A percentile compares a stretch with the other conserved stretches of the same genome.
phyloP scores from a whole-genome alignment of 2,113 vertebrate species.

The Condylura cristata region DNA sequence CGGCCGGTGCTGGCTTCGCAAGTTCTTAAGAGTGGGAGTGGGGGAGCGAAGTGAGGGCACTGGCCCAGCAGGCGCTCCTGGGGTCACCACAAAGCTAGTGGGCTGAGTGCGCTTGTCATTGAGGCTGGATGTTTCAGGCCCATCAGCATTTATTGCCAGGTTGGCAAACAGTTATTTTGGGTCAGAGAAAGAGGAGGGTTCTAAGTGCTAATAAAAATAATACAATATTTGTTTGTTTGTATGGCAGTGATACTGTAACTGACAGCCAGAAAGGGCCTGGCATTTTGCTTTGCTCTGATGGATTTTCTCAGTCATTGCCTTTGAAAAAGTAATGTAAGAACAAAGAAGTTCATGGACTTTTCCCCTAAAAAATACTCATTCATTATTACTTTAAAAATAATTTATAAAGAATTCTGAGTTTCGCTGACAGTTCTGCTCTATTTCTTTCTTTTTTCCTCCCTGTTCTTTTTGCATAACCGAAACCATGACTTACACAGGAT shows the following conservation, averaged over 20 bases:
- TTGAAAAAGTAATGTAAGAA: not conserved
- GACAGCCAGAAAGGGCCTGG: not conserved
- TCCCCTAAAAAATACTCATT: not conserved
- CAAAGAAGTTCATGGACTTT: not conserved
- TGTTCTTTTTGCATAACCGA: conserved; percentile 47
- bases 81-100: not conserved
- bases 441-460: conserved; percentile 50
- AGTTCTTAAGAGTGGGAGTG: too few relatives aligned
- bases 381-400: conserved; percentile 23
- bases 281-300: not conserved
- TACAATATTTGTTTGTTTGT: not conserved
- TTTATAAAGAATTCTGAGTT: not conserved
- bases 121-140: not conserved
- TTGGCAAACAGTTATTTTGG: not conserved
- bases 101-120: not conserved
- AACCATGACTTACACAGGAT: conserved; percentile 44
- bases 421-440: not conserved
- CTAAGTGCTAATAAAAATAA: not conserved
- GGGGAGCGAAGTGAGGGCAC: not conserved
- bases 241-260: not conserved
- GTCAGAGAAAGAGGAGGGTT: not conserved
- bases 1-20: rapidly evolving
- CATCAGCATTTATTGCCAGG: not conserved
- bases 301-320: not conserved
- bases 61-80: too few relatives aligned